These are phyloP conservation scores for Venustoraphidia nigricollis DNA, from an alignment of 2,888 invertebrate genomes.

Conservation along the genomic window DNA sequence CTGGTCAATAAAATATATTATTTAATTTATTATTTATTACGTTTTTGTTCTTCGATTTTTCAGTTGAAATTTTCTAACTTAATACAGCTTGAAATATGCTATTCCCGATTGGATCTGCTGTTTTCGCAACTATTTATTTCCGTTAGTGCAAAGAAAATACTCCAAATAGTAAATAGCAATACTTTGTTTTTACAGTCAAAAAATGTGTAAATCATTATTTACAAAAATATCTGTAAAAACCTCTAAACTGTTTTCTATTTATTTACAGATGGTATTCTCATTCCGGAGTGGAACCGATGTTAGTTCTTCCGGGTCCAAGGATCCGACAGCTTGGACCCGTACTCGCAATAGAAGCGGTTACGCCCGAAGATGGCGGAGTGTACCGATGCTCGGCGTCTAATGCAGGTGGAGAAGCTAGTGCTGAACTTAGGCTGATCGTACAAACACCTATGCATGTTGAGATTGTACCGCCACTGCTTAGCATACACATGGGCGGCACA, in stretches of 20 bases:
- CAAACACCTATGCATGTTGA: slow-evolving; percentile 51
- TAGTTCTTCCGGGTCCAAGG: slow-evolving; percentile 46
- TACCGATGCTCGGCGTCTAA: slow-evolving; percentile 56
- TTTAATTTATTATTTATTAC: no score
- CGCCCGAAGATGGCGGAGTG: slow-evolving; percentile 47
- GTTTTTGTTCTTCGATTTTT: no score
- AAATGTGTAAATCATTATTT: no score
- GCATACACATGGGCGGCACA: slow-evolving; percentile 58
- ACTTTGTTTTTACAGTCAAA: no score
- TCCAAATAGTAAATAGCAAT: no score
- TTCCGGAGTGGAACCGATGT: slow-evolving; percentile 44
- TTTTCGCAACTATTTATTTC: no score
- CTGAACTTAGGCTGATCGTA: slow-evolving; percentile 48
- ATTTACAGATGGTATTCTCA: slow-evolving; percentile 49
- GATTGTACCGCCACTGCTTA: slow-evolving; percentile 45
- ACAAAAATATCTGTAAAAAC: background rate
- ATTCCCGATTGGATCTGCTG: no score
- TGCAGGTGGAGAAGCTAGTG: slow-evolving; percentile 52
- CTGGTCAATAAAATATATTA: no score
- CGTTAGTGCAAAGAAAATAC: no score
- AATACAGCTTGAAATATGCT: no score
- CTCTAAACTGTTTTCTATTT: background rate
- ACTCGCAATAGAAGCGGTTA: slow-evolving; percentile 53
- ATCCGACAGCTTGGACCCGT: slow-evolving; percentile 51
- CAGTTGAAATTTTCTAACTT: no score